Evolutionary conservation across 1,140 invertebrate species (phyloP), one percentile per base, ranked within the genome.

Genomic region (Oncopodura yosiiana): DNA sequence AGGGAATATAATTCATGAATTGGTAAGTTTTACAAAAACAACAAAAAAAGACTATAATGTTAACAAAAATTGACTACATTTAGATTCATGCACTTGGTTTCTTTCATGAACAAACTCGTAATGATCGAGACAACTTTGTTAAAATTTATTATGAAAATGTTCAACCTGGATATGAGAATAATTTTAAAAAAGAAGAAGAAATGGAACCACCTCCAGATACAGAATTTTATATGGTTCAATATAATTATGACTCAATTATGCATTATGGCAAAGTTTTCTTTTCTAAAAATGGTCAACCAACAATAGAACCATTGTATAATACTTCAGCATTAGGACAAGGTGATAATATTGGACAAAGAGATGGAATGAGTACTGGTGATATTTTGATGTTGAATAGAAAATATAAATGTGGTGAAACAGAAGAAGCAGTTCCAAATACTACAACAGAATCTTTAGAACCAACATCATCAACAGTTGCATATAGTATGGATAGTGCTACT

Each of bases 71-170:
- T n/a, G n/a, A n/a, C n/a, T n/a, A n/a, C n/a, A n/a, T n/a, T n/a
- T 49, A 16, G 8, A 26, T 62, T 11, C 63, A 66, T 37, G 43
- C 56, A 16, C 3, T 64, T 26, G 61, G 63, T 14, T 65, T 66
- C 44, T 26, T 58, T 19, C 65, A 65, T 42, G 63, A 65, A 27
- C 65, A 66, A 1, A 58, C 51, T 1, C 41, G 63, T 19, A 36
- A 61, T 1, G 65, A 67, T 32, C 21, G 61, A 56, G 59, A 64
- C 34, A 11, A 42, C 6, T 63, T 52, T 46, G 66, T 73, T 1
- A 46, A 48, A 4, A 69, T 73, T 19, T 19, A 65, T 23, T 54
- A 49, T 34, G 34, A 65, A 23, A 72, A 73, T 41, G 63, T 70
- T 12, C 42, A 61, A 39, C 36, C 53, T 12, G 53, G 41, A 16